A percentile compares a stretch with the other conserved stretches of the same genome.
These are phyloP conservation scores for Papilio helenus DNA, from an alignment of 1,140 invertebrate genomes.

Conservation along the genomic window DNA sequence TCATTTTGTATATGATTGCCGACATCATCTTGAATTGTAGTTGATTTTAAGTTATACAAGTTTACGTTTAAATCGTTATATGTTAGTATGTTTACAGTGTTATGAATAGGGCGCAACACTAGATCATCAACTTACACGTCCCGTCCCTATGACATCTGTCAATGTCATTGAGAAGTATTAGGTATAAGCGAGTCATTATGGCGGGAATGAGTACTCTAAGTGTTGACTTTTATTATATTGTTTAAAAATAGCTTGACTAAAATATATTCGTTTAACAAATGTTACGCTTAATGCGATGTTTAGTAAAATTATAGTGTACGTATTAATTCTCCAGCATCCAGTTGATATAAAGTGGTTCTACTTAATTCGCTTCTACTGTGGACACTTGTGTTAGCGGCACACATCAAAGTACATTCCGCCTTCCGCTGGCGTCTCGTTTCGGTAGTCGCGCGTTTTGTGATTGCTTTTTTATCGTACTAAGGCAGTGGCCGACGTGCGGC, in stretches of 20 bases:
- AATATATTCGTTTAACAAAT: background rate
- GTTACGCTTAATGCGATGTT: background rate
- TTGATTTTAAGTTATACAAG: too few species aligned
- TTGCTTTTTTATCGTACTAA: conserved; percentile 69
- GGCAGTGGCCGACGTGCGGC: conserved; percentile 54
- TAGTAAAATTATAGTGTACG: conserved; percentile 4
- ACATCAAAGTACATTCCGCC: conserved; percentile 52
- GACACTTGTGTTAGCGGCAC: conserved; percentile 40
- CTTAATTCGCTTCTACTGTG: conserved; percentile 28
- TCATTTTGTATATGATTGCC: background rate
- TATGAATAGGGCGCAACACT: background rate
- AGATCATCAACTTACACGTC: too few species aligned
- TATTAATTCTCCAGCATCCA: conserved; percentile 20
- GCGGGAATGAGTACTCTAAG: too few species aligned
- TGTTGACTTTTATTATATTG: background rate
- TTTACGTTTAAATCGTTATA: too few species aligned
- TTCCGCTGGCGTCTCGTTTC: conserved; percentile 55
- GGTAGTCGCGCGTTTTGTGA: conserved; percentile 64
- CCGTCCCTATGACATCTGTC: too few species aligned
- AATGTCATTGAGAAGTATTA: too few species aligned
- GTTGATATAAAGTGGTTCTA: conserved; percentile 34
- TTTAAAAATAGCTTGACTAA: background rate
- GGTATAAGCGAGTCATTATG: too few species aligned
- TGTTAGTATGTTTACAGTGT: too few species aligned
- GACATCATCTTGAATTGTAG: too few species aligned